These are phyloP conservation scores for Callorhinus ursinus DNA, from an alignment of 2,113 vertebrate genomes.

Conservation along the genomic window DNA sequence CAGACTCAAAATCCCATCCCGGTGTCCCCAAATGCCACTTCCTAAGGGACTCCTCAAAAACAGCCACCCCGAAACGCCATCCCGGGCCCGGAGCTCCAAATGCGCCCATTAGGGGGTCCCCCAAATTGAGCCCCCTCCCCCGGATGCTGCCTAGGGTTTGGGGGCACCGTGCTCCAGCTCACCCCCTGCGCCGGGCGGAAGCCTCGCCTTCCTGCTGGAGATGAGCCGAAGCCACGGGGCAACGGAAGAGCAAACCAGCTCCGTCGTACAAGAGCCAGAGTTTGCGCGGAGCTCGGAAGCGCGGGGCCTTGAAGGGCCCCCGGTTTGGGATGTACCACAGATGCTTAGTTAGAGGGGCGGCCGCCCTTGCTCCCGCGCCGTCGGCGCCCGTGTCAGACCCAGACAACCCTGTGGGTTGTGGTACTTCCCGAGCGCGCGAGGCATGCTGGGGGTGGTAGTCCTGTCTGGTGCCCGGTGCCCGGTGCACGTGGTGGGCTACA, in stretches of 20 bases:
- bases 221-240: slow-evolving; percentile 67
- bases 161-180: slow-evolving; percentile 57
- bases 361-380: accelerated
- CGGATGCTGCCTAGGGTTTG: slow-evolving; percentile 24
- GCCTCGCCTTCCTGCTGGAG: slow-evolving; percentile 70
- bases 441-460: slow-evolving; percentile 78
- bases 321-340: slow-evolving; percentile 57
- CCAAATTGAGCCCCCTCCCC: slow-evolving; percentile 43
- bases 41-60: slow-evolving; percentile 28
- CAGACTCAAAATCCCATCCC: slow-evolving; percentile 4
- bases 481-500: slow-evolving; percentile 78
- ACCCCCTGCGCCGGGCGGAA: slow-evolving; percentile 73
- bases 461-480: background rate
- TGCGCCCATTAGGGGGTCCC: background rate
- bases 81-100: slow-evolving; percentile 46
- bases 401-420: slow-evolving; percentile 55
- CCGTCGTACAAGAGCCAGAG: slow-evolving; percentile 52
- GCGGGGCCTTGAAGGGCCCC: slow-evolving; percentile 70
- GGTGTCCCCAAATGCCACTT: background rate
- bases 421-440: slow-evolving; percentile 15
- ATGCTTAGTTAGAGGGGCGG: background rate
- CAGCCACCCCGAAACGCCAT: slow-evolving; percentile 18
- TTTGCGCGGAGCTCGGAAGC: slow-evolving; percentile 78
- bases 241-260: slow-evolving; percentile 73
- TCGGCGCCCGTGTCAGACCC: background rate